A percentile compares a stretch with the other conserved stretches of the same genome.
These are phyloP conservation scores for Scrobipalpa atriplicella DNA, from an alignment of 2,888 invertebrate genomes.

Conservation along the genomic window DNA sequence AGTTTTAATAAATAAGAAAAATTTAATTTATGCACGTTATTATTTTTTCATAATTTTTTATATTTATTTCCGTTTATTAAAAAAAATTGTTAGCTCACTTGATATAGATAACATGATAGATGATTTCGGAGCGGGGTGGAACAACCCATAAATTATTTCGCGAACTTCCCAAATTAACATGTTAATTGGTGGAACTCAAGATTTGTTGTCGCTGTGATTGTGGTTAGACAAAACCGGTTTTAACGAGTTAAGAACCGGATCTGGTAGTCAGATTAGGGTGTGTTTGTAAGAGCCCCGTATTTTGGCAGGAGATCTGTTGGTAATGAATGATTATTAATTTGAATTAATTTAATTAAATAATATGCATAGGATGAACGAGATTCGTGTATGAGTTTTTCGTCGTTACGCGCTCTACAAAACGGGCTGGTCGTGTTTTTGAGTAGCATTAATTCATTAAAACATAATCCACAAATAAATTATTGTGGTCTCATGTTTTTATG, in stretches of 20 bases:
- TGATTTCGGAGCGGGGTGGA: not conserved
- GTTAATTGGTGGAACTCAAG: constrained; percentile 82
- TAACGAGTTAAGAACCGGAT: constrained; percentile 62
- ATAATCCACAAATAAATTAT: no score
- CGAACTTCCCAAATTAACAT: constrained; percentile 81
- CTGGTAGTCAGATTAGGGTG: constrained; percentile 61
- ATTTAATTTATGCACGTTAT: no score
- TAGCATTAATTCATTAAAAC: no score
- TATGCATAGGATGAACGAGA: constrained; percentile 28
- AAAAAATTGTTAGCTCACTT: no score
- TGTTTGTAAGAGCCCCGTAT: constrained; percentile 39
- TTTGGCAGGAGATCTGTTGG: constrained; percentile 2
- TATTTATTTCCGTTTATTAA: no score
- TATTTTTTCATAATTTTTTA: no score
- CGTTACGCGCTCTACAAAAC: no score
- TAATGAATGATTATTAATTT: constrained; percentile 10
- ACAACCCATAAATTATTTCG: constrained; percentile 64
- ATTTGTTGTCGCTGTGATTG: constrained; percentile 79
- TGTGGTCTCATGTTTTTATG: no score
- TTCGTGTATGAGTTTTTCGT: not conserved
- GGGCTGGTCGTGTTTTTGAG: no score
- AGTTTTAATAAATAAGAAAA: no score
- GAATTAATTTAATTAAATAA: not conserved
- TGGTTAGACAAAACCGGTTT: constrained; percentile 70
- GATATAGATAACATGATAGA: not conserved